Evolutionary conservation across 2,113 vertebrate species (phyloP), one percentile per base, ranked within the genome.

Genomic region (Ageneiosus marmoratus): DNA sequence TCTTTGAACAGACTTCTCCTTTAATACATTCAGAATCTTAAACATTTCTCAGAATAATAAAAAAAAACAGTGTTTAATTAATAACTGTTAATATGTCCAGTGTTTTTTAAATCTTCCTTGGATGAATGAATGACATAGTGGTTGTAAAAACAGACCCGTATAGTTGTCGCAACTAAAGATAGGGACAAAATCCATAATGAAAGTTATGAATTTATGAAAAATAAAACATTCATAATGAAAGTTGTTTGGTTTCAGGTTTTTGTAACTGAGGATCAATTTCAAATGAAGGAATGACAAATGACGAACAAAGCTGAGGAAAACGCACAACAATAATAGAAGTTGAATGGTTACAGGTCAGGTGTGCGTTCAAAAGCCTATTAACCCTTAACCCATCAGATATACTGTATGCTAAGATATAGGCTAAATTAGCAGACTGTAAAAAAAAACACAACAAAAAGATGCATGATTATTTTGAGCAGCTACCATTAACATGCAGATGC

Each of bases 21-120:
- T 83, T 79, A 76, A 79, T 89, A 89, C 87, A 89, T 89, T 89
- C 87, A 86, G 51, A 55, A 83, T 82, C 76, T 77, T 84, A 62
- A 69, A 82, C 37, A 60, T 60, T 48, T 44, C 69, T 60, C 29
- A n/a, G 55, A 70, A 70, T n/a, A 5, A 41, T 3, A 72, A 74
- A 0, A 81, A 37, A 15, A 74, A 73, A 51, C 77, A 78, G 22
- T 76, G 72, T 10, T 18, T 18, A 77, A 56, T 78, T 55, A 70
- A 85, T 2, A 18, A 58, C 77, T 12, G 50, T 18, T 5, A 24
- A 10, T 20, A 34, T n/a, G 77, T 83, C 27, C 74, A 72, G 51
- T 78, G n/a, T 5, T 70, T 65, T 67, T 29, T 41, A 3, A 41
- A 46, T 4, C 69, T 72, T 55, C 32, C 0, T 44, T 27, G 46